Evolutionary conservation across 2,797 vertebrate species (phyloP), one percentile per base, ranked within the genome.

Genomic region (Myripristis jacobus): DNA sequence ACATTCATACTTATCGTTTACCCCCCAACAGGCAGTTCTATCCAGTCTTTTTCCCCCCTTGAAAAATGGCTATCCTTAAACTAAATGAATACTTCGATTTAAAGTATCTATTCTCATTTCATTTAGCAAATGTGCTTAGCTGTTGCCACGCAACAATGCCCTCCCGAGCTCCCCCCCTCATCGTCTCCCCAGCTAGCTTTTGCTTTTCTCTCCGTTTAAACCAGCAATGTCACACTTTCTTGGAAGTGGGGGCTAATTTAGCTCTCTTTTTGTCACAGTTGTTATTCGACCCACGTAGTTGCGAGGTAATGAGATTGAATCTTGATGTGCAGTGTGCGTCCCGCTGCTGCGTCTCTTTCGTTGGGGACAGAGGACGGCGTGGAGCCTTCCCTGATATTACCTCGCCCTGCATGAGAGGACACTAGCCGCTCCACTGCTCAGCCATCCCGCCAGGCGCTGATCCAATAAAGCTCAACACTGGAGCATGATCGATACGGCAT

Each of bases 81-180:
- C 82, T 86, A 87, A 88, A 92, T 90, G 84, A 90, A 88, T 85
- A 91, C 90, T 92, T 90, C 66, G 75, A 86, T 85, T 88, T 73
- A 66, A 91, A 86, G 82, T 87, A 88, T 88, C 86, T 82, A 77
- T 88, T 91, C 86, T 89, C 86, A 84, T 90, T 93, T 88, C 82
- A 89, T 89, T 92, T 91, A 79, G 77, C 74, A 80, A 90, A 93
- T 89, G 80, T 91, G 87, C 91, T 93, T 91, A 91, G 91, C 90
- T 91, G 91, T 94, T 93, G 93, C 92, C 91, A 94, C 58, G 92
- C 93, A 91, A 85, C 91, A 91, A 89, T 89, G 89, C 81, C 29
- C 78, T 73, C 65, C 85, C 77, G 70, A 75, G 59, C 72, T 62
- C 60, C n/a, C 29, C 54, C 62, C 76, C 55, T 73, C 54, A 5